Base-by-base conservation (phyloP, 1,140 invertebrate species). In the Aleiodes sp. region DNA sequence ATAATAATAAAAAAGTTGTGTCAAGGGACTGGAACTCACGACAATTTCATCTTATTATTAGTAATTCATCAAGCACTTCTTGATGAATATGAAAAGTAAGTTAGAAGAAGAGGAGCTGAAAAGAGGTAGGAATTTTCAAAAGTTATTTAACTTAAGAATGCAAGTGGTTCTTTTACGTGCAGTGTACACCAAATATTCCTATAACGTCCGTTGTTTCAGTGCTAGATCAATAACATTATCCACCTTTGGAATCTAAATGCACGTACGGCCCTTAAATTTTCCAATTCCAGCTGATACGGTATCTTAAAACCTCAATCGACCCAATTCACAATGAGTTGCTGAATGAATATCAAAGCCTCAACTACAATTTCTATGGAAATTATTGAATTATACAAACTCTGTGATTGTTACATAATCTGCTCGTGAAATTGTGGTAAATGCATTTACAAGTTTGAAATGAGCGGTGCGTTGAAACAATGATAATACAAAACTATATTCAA, bases 231-330 rank as follows among this genome's bases (percentile, higher is more conserved):
- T 41, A n/a, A 19, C 24, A 41, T 41, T 64, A 37, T 64, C 37
- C 37, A 43, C 10, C 26, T 26, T 26, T 8, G 19, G 14, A 43
- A 64, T n/a, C 37, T 12, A 21, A 24, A 64, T 28, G 61, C 61
- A 64, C 61, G 61, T 64, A 29, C 7, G 24, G 26, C 26, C 37
- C 61, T 43, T 63, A 43, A 63, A 63, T 63, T 41, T 39, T n/a
- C 61, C 4, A 64, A 64, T 64, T 24, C 35, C 10, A 3, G 21
- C 19, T 9, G 37, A 39, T 62, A 33, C 10, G 33, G 43, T 64
- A 64, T 64, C 61, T 64, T 14, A 9, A 1, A 41, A 64, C 16
- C 39, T 39, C 61, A 16, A 64, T 28, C 43, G 16, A 64, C 37
- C 39, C 61, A 28, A 64, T 10, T 14, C 21, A 64, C 26, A 64